These are phyloP conservation scores for Poecilia gillii DNA, from an alignment of 2,797 vertebrate species.

Conservation along the genomic window DNA sequence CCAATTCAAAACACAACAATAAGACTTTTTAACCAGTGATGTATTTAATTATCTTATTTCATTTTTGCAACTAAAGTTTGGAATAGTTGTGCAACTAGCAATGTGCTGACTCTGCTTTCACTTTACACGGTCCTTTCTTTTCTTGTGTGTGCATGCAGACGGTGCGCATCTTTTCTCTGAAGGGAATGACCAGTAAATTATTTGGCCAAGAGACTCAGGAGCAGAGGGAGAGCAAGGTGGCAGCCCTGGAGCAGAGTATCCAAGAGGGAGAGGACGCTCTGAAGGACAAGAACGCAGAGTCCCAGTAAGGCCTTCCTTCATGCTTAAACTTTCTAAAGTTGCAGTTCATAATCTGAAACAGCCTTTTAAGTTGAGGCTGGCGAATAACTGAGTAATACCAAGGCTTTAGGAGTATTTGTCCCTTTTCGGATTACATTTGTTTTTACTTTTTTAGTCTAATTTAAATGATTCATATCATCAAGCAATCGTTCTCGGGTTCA, in stretches of 20 bases:
- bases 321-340: not conserved
- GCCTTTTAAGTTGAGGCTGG: not conserved
- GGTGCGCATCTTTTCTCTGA: conserved; percentile 93
- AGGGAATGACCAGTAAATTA: conserved; percentile 97
- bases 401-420: not conserved
- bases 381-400: not conserved
- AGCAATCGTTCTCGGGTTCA: not conserved
- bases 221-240: conserved; percentile 92
- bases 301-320: conserved; percentile 60
- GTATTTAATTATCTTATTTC: not conserved
- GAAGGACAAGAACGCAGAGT: conserved; percentile 88
- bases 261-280: conserved; percentile 89
- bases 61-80: not conserved
- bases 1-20: not conserved
- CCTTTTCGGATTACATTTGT: not conserved
- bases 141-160: conserved; percentile 79
- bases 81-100: not conserved
- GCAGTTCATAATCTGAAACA: not conserved
- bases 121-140: not conserved
- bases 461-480: not conserved
- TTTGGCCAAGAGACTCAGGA: conserved; percentile 97
- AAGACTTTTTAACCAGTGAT: not conserved
- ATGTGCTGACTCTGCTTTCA: not conserved
- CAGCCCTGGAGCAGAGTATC: conserved; percentile 91
- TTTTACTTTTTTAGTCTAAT: not conserved